phyloP scores from a whole-genome alignment of 2,797 vertebrate species.

The Sphenopsis melanotis region DNA sequence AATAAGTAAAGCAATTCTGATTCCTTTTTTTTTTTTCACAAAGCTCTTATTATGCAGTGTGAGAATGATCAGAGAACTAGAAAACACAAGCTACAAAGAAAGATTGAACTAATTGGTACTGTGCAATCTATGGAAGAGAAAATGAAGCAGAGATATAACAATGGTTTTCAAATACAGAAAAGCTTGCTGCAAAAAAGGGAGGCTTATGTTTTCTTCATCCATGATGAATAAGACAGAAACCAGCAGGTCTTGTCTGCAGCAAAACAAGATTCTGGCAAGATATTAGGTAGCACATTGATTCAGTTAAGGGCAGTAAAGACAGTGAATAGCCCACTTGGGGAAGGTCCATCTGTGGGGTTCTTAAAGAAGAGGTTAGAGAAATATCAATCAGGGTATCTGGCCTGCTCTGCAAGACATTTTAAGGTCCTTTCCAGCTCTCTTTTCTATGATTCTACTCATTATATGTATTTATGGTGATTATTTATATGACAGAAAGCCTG shows the following conservation, averaged over 20 bases:
- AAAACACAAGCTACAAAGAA: not conserved
- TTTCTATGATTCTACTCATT: not conserved
- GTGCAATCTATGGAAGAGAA: not conserved
- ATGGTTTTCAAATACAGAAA: slow-evolving; percentile 24
- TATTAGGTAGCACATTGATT: not conserved
- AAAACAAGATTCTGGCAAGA: not conserved
- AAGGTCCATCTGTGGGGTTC: not conserved
- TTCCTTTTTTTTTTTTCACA: not conserved
- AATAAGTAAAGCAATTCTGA: not conserved
- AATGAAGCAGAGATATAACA: not conserved
- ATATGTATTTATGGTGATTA: not conserved
- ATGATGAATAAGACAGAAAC: not conserved
- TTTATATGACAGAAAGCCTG: not conserved
- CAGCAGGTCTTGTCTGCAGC: not conserved
- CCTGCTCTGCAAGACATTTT: not conserved
- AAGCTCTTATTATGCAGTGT: slow-evolving; percentile 5
- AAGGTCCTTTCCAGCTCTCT: not conserved
- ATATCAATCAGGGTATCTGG: not conserved
- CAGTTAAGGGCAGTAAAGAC: not conserved
- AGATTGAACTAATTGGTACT: slow-evolving; percentile 43
- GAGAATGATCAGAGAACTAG: slow-evolving; percentile 36
- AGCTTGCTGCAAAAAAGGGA: not conserved
- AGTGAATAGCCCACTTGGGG: not conserved
- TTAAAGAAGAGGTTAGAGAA: not conserved
- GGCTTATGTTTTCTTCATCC: not conserved